These are phyloP conservation scores for Acridotheres tristis DNA, from an alignment of 2,797 vertebrate genomes.

Conservation along the genomic window DNA sequence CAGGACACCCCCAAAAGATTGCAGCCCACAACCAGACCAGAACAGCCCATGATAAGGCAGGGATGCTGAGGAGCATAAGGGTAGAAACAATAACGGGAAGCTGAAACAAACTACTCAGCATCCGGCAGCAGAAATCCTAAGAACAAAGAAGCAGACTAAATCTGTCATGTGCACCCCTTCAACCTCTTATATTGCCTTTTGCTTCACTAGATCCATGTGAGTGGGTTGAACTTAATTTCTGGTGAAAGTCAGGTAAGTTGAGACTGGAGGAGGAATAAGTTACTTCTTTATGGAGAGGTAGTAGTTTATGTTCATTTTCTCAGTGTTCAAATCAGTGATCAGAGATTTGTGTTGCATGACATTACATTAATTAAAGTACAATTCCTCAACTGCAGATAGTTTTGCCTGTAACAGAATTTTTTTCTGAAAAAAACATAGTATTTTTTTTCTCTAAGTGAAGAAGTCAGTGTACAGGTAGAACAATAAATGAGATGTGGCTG, in stretches of 20 bases:
- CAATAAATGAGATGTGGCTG: background rate
- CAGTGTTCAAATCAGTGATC: background rate
- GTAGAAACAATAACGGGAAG: background rate
- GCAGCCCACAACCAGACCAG: background rate
- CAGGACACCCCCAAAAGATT: background rate
- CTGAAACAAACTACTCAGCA: background rate
- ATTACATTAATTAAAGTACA: background rate
- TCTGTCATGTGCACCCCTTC: fast-evolving
- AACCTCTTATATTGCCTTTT: background rate
- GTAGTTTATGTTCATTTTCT: background rate
- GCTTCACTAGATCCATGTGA: background rate
- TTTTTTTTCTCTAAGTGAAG: background rate
- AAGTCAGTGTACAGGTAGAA: background rate
- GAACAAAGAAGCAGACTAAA: background rate
- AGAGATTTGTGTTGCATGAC: background rate
- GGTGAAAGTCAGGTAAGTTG: background rate
- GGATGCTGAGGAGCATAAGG: background rate
- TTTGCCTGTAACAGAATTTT: background rate
- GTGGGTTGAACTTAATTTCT: background rate
- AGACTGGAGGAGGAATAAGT: background rate
- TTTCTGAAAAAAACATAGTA: background rate
- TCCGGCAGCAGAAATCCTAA: background rate
- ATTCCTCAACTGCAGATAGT: background rate
- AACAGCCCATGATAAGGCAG: background rate
- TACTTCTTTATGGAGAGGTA: background rate